phyloP scores from a whole-genome alignment of 2,113 vertebrate genomes.

The Microcebus tavaratra region DNA sequence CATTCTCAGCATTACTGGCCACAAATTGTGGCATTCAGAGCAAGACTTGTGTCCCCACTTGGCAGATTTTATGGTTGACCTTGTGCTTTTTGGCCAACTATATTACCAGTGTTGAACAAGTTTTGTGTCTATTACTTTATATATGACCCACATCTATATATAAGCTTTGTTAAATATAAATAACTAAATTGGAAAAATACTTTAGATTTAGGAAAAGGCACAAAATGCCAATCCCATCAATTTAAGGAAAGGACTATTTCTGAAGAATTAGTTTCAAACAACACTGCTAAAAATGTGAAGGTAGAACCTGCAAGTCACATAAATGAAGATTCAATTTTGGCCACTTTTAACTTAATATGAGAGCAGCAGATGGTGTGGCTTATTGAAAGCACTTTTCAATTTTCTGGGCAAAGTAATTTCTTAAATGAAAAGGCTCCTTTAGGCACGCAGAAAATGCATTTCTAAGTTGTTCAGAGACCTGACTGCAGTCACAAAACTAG shows the following conservation, averaged over 20 bases:
- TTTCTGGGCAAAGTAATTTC: constrained; percentile 75
- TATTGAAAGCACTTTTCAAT: constrained; percentile 75
- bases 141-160: constrained; percentile 68
- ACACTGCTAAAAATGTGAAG: constrained; percentile 12
- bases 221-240: not conserved
- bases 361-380: constrained; percentile 76
- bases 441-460: constrained; percentile 54
- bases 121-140: constrained; percentile 62
- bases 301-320: constrained; percentile 40
- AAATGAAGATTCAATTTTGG: constrained; percentile 71
- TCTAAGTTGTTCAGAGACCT: constrained; percentile 62
- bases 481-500: constrained; percentile 18
- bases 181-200: not conserved
- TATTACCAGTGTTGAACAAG: constrained; percentile 55
- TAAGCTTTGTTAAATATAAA: constrained; percentile 52
- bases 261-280: constrained; percentile 22
- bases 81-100: constrained; percentile 60
- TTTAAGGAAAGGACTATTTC: not conserved
- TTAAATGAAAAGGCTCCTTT: constrained; percentile 75
- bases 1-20: not conserved
- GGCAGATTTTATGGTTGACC: constrained; percentile 17
- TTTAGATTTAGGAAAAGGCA: not conserved
- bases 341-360: constrained; percentile 74
- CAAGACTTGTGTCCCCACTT: not conserved
- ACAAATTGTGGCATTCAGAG: not conserved